A percentile compares a stretch with the other conserved stretches of the same genome.
These are phyloP conservation scores for Paguma larvata DNA, from an alignment of 2,797 vertebrate species.

Conservation along the genomic window DNA sequence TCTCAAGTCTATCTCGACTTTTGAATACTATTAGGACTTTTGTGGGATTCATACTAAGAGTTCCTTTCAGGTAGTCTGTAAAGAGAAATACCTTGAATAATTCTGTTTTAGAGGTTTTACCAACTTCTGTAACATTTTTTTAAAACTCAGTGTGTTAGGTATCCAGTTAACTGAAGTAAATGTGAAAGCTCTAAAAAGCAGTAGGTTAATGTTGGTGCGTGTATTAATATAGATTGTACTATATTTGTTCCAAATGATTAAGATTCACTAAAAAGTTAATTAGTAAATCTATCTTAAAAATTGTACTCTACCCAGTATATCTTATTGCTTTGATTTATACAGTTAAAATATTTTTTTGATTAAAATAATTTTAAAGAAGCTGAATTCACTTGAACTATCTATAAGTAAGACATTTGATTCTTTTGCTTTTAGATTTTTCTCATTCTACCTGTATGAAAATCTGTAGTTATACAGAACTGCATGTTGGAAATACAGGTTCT, in stretches of 20 bases:
- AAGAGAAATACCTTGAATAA: neutral
- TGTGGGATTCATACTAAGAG: neutral
- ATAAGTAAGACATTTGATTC: neutral
- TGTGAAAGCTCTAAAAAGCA: neutral
- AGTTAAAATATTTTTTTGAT: neutral
- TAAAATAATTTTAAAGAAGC: neutral
- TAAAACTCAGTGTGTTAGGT: neutral
- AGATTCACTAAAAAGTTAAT: neutral
- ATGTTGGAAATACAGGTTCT: neutral
- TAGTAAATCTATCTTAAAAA: constrained; percentile 51
- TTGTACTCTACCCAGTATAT: neutral
- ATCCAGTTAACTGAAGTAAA: neutral
- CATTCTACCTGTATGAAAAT: neutral
- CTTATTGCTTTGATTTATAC: constrained; percentile 34
- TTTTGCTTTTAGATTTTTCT: constrained; percentile 44
- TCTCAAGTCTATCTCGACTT: neutral
- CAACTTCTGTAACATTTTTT: neutral
- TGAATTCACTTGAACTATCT: neutral
- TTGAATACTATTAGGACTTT: neutral
- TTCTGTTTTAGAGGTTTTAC: neutral
- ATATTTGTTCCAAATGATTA: neutral
- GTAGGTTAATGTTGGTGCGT: neutral
- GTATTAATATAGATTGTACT: neutral
- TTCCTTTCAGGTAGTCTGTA: neutral
- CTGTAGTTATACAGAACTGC: neutral